phyloP scores from a whole-genome alignment of 2,888 invertebrate genomes.

The Hololepta plana region DNA sequence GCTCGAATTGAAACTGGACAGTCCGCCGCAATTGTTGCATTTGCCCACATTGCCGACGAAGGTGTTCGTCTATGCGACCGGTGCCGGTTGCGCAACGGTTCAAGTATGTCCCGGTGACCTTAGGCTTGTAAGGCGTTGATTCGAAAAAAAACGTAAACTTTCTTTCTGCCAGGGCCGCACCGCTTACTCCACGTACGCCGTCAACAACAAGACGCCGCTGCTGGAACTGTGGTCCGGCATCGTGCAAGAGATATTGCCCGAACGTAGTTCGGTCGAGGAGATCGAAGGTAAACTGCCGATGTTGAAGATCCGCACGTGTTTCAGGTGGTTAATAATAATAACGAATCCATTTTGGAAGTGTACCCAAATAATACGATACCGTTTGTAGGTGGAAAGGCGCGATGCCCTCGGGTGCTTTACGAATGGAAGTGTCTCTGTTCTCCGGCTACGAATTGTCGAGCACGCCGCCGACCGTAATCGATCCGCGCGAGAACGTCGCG shows the following conservation, averaged over 20 bases:
- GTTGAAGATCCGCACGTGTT: constrained; percentile 43
- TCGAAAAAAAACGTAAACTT: background rate
- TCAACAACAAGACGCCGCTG: constrained; percentile 35
- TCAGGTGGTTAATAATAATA: constrained; percentile 27
- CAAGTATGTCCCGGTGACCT: too few relatives aligned
- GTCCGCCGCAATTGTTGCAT: constrained; percentile 33
- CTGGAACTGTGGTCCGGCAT: constrained; percentile 44
- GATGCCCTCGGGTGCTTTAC: constrained; percentile 39
- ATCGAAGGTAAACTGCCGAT: constrained; percentile 44
- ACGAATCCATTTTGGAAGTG: background rate
- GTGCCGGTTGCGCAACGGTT: constrained; percentile 49
- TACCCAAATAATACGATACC: background rate
- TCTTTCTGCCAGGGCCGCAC: constrained; percentile 34
- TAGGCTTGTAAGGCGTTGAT: background rate
- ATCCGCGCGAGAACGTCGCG: constrained; percentile 36
- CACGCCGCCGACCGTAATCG: constrained; percentile 26
- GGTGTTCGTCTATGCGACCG: constrained; percentile 51
- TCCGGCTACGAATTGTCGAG: constrained; percentile 41
- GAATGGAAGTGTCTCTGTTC: constrained; percentile 41
- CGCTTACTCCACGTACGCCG: constrained; percentile 41
- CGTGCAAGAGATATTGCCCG: constrained; percentile 42
- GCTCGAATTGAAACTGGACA: constrained; percentile 34
- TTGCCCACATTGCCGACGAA: constrained; percentile 47
- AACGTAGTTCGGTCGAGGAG: constrained; percentile 42
- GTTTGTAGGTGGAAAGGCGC: constrained; percentile 38